Evolutionary conservation across 2,797 vertebrate species (phyloP).

Genomic region (Poeciliopsis turneri): DNA sequence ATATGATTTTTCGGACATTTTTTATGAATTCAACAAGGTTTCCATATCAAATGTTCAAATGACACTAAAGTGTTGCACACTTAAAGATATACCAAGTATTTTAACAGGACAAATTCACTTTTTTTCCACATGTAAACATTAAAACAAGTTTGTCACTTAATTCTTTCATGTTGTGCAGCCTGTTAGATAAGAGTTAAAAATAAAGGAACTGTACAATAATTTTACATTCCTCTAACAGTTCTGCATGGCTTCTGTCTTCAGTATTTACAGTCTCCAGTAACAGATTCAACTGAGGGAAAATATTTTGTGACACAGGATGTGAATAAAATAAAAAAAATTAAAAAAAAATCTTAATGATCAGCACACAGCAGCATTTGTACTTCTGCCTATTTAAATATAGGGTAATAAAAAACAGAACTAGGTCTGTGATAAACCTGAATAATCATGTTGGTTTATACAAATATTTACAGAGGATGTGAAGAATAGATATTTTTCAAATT

Average conservation of each 20-base stretch:
- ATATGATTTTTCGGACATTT: background rate
- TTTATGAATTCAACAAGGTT: constrained; percentile 58
- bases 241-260: constrained; percentile 77
- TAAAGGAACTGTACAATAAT: constrained; percentile 75
- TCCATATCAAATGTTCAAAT: constrained; percentile 66
- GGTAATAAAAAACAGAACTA: constrained; percentile 27
- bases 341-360: constrained; percentile 31
- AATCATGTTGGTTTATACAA: constrained; percentile 3
- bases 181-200: constrained; percentile 69
- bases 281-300: constrained; percentile 25
- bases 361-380: constrained; percentile 32
- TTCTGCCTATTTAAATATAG: constrained; percentile 9
- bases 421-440: constrained; percentile 10
- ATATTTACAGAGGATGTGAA: background rate
- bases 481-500: constrained; percentile 2
- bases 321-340: constrained; percentile 2
- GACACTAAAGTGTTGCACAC: constrained; percentile 51
- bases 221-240: constrained; percentile 81
- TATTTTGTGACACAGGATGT: constrained; percentile 48
- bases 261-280: constrained; percentile 66
- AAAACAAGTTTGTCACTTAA: constrained; percentile 59
- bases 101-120: constrained; percentile 49
- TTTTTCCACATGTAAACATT: constrained; percentile 66
- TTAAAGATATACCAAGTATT: constrained; percentile 61
- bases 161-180: constrained; percentile 61